phyloP scores from a whole-genome alignment of 2,113 vertebrate species.

The Malurus cyaneus region DNA sequence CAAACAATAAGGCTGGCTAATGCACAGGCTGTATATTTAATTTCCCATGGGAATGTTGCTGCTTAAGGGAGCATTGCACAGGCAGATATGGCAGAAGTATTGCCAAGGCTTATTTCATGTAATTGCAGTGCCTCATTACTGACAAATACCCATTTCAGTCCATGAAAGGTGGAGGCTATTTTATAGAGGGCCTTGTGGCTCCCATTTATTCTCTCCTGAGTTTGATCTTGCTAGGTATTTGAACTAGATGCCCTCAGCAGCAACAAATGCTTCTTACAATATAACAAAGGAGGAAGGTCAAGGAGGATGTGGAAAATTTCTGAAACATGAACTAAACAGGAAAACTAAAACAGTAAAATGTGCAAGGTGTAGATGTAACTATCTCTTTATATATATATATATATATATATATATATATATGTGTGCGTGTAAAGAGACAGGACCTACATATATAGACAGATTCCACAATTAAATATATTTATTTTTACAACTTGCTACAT shows the following conservation, averaged over 20 bases:
- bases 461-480: background rate
- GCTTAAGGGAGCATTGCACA: background rate
- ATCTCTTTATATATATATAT: background rate
- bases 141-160: background rate
- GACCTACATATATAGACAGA: background rate
- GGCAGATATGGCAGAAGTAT: background rate
- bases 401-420: rapidly evolving
- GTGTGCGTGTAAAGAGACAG: background rate
- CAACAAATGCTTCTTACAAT: background rate
- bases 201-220: background rate
- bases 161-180: background rate
- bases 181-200: background rate
- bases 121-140: conserved; percentile 1
- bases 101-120: conserved; percentile 32
- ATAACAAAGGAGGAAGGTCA: background rate
- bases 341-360: background rate
- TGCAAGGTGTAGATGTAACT: background rate
- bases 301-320: background rate
- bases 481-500: background rate
- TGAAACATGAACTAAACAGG: background rate
- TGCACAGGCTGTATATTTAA: background rate
- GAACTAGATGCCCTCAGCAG: background rate
- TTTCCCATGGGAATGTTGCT: conserved; percentile 12
- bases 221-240: background rate
- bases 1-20: background rate